Percentiles rank a stretch among this genome's conserved stretches.
These are phyloP conservation scores for Pycnonotus jocosus DNA, from an alignment of 2,113 vertebrate species.

Conservation along the genomic window DNA sequence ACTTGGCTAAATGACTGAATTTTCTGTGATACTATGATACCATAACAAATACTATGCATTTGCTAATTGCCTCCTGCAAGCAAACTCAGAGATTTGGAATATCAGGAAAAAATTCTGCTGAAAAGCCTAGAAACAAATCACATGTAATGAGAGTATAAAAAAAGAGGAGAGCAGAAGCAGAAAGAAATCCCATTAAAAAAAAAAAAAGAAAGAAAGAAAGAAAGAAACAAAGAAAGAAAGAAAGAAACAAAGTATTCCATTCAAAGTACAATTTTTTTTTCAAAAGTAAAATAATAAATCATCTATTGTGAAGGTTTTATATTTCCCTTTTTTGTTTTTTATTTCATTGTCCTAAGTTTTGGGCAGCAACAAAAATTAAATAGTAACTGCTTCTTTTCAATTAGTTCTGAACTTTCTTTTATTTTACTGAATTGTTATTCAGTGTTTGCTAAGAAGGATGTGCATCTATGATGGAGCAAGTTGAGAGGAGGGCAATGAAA, in stretches of 20 bases:
- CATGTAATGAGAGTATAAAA: not conserved
- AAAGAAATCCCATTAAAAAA: not conserved
- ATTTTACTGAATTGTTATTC: not conserved
- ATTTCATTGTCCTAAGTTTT: not conserved
- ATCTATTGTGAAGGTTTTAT: not conserved
- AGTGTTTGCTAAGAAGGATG: not conserved
- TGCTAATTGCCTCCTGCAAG: not conserved
- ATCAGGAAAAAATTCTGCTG: not conserved
- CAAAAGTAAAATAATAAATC: not conserved
- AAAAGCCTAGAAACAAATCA: not conserved
- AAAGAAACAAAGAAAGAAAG: not conserved
- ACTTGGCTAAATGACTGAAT: not conserved
- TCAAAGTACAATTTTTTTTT: not conserved
- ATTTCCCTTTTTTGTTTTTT: not conserved
- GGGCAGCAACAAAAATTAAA: not conserved
- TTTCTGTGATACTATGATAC: not conserved
- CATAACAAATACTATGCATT: not conserved
- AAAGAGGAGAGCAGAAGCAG: not conserved
- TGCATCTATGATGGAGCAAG: not conserved
- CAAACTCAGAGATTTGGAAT: not conserved
- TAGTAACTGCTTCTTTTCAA: not conserved
- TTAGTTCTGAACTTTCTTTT: not conserved
- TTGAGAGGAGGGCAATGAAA: fast-evolving
- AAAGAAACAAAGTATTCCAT: not conserved
- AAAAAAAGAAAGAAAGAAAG: too few species aligned